Evolutionary conservation across 2,113 vertebrate genomes (phyloP).

Genomic region (Dissostichus mawsoni): DNA sequence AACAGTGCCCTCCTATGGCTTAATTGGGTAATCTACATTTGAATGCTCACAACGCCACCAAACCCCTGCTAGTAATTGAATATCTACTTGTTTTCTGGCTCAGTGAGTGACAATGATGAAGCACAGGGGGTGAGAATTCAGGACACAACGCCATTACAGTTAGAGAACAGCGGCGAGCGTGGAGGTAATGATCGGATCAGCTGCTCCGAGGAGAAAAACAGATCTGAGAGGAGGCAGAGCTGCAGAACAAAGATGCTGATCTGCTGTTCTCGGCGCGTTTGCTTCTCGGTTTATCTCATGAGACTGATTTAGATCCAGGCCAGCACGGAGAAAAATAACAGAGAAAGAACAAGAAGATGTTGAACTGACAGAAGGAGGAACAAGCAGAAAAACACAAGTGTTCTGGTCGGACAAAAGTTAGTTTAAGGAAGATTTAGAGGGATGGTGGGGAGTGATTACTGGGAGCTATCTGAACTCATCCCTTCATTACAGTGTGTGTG

Average conservation of each 20-base stretch:
- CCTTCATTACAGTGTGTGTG: constrained; percentile 29
- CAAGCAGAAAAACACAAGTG: neutral
- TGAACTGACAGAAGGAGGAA: constrained; percentile 11
- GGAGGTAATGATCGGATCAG: constrained; percentile 32
- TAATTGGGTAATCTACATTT: constrained; percentile 64
- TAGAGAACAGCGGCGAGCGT: neutral
- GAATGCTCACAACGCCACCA: constrained; percentile 18
- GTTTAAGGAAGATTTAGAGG: neutral
- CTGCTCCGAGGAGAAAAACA: neutral
- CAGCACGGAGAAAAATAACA: neutral
- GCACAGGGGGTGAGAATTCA: constrained; percentile 35
- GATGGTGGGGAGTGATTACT: neutral
- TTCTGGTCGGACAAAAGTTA: constrained; percentile 16
- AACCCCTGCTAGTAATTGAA: constrained; percentile 56
- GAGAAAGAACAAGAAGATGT: neutral
- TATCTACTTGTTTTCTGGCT: constrained; percentile 45
- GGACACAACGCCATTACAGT: constrained; percentile 24
- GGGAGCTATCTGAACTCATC: constrained; percentile 5
- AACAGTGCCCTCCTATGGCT: constrained; percentile 80
- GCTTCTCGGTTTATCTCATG: constrained; percentile 7
- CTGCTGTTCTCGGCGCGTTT: constrained; percentile 28
- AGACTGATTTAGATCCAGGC: neutral
- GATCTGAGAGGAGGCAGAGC: neutral
- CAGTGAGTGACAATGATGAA: constrained; percentile 61
- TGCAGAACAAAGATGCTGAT: constrained; percentile 30